Conservation (phyloP, 2,113 vertebrate species). For the Anhinga rufa region DNA sequence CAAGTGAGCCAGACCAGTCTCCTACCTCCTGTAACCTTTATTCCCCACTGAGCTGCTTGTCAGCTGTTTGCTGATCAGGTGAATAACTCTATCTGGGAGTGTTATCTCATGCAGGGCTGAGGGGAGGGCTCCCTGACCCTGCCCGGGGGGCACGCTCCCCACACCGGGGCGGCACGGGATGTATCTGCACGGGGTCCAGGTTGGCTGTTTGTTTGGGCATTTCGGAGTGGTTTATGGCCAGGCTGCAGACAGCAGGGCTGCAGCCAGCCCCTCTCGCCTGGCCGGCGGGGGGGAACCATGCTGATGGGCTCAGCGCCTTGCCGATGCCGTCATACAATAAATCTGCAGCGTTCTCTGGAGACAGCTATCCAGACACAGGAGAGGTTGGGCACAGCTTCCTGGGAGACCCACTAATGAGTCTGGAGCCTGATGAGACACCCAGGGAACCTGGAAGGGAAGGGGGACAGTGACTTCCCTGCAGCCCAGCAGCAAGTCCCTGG, state of each 20-base stretch:
- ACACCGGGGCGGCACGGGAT: neutral
- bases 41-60: neutral
- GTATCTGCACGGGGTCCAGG: neutral
- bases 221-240: neutral
- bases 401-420: neutral
- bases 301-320: neutral
- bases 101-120: neutral
- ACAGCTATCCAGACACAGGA: neutral
- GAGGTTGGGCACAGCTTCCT: neutral
- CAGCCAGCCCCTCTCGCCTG: neutral
- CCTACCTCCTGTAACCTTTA: neutral
- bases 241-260: neutral
- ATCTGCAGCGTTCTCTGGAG: neutral
- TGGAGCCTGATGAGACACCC: neutral
- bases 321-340: neutral
- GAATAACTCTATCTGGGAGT: neutral
- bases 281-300: neutral
- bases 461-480: neutral
- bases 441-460: neutral
- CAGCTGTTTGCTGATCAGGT: accelerated
- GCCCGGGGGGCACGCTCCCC: neutral
- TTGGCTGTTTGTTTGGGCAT: neutral
- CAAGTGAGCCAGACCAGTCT: neutral
- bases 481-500: neutral
- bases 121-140: neutral